phyloP scores from a whole-genome alignment of 2,797 vertebrate genomes.

The Sphenopsis melanotis region DNA sequence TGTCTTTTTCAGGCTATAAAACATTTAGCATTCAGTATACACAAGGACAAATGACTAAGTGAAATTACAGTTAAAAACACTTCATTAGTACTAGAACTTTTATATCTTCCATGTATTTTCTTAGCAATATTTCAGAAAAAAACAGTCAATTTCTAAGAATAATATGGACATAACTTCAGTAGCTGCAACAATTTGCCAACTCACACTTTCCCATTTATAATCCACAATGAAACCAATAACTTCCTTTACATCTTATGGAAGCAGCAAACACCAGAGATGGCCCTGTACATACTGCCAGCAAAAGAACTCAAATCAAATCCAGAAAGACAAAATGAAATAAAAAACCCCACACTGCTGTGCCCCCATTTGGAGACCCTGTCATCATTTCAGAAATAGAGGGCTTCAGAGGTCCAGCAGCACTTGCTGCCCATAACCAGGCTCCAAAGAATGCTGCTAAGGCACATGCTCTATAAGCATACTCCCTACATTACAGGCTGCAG shows the following conservation, averaged over 20 bases:
- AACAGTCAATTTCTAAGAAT: background rate
- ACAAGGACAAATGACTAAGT: background rate
- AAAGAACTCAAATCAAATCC: background rate
- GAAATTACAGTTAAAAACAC: background rate
- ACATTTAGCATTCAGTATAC: background rate
- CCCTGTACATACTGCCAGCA: background rate
- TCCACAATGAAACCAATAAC: background rate
- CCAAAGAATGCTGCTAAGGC: background rate
- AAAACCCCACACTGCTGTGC: background rate
- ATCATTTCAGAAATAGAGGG: background rate
- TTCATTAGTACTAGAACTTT: background rate
- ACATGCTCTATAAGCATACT: background rate
- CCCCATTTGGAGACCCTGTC: background rate
- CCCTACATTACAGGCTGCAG: background rate
- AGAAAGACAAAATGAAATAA: background rate
- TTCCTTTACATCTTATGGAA: background rate
- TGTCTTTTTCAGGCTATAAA: background rate
- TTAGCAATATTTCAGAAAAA: background rate
- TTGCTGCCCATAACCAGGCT: background rate
- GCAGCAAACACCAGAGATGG: background rate
- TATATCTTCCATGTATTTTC: background rate
- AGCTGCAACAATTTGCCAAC: background rate
- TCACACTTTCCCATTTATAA: background rate
- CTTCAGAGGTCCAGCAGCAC: background rate
- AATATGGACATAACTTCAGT: background rate